Base-by-base conservation (phyloP, 1,140 invertebrate genomes). In the Euglossa dilemma region DNA sequence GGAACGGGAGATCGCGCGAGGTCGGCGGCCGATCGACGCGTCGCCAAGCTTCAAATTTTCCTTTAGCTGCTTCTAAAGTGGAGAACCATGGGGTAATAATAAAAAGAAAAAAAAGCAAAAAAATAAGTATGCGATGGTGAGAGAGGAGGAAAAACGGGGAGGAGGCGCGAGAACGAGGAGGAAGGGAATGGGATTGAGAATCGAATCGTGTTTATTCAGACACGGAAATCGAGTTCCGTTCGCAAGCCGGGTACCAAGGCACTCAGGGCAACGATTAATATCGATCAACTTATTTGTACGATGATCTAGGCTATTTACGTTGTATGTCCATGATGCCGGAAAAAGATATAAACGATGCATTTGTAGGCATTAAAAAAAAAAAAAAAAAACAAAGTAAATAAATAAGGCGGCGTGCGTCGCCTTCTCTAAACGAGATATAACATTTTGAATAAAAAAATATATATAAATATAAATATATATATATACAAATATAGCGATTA, bases 201-300 rank as follows among this genome's bases (percentile, higher is more conserved):
- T 69, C 20, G 64, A 7, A 83, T 59, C 71, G 72, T 67, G 43
- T 28, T 43, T 67, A 36, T 50, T 54, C 76, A 83, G 47, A 56
- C 66, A 76, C 80, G 83, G 85, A 85, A 75, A 84, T 79, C 59
- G 72, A 88, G 67, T 86, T 89, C 85, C 83, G 83, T 90, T 90
- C 75, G 85, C 80, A 86, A 90, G 86, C 87, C 85, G 81, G 89
- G 87, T 91, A 89, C 87, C 89, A 91, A 91, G 90, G 90, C 90
- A 91, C 90, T 91, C 90, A 91, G 90, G 90, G 90, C 90, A 91
- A 91, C 87, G 87, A 88, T 91, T 85, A 75, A 88, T 85, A 90
- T 91, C 78, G 85, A 91, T 91, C 86, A 84, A 90, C 85, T 91
- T 85, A 91, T 91, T 91, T 91, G 79, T 89, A 91, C 82, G 83